A percentile compares a stretch with the other conserved stretches of the same genome.
Conservation (phyloP, 1,140 invertebrate species). For the Probaryconus sp. region DNA sequence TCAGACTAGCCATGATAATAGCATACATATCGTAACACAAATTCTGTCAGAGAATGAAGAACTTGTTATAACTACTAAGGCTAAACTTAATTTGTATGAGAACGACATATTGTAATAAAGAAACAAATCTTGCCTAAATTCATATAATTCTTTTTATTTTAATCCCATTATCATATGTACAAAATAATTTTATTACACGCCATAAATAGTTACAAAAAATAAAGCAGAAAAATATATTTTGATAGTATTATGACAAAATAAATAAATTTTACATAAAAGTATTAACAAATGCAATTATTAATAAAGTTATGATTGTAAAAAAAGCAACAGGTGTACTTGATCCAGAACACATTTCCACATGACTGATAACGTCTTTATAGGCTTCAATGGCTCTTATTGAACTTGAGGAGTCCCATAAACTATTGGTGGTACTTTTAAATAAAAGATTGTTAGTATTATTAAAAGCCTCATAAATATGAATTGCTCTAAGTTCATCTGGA, state of each 20-base stretch:
- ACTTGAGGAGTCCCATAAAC: conserved; percentile 73
- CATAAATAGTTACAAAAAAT: too few relatives aligned
- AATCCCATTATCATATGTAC: too few relatives aligned
- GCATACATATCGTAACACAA: conserved; percentile 75
- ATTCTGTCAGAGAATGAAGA: conserved; percentile 70
- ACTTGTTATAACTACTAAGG: conserved; percentile 75
- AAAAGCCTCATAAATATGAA: conserved; percentile 77
- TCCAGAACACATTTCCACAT: conserved; percentile 67
- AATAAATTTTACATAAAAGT: conserved; percentile 10
- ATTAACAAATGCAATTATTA: conserved; percentile 2
- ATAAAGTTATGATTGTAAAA: conserved; percentile 4
- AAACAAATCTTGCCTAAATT: conserved; percentile 76
- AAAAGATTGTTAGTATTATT: conserved; percentile 77
- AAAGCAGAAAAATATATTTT: too few relatives aligned
- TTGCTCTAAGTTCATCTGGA: conserved; percentile 51
- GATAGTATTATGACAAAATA: too few relatives aligned
- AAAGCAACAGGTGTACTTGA: conserved; percentile 10
- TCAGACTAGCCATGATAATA: conserved; percentile 72
- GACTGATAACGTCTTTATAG: conserved; percentile 71
- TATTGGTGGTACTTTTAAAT: conserved; percentile 80
- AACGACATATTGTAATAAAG: conserved; percentile 77
- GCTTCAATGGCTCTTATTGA: conserved; percentile 58
- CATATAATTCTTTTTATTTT: too few relatives aligned
- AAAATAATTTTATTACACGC: too few relatives aligned
- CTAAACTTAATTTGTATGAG: conserved; percentile 77